phyloP scores from a whole-genome alignment of 2,113 vertebrate species.

The Hassar affinis region DNA sequence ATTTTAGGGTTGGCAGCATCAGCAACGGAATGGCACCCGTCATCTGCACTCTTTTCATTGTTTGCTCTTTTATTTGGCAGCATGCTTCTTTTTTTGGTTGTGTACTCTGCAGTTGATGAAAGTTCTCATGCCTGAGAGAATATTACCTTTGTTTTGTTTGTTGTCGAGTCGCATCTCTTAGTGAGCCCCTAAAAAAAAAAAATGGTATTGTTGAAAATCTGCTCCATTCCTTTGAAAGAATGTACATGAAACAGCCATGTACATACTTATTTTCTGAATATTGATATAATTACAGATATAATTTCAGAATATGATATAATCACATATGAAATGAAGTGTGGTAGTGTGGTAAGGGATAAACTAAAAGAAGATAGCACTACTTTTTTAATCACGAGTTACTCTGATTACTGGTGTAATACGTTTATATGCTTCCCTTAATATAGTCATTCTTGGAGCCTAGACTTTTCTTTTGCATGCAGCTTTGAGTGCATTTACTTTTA shows the following conservation, averaged over 20 bases:
- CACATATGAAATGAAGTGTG: too few species aligned
- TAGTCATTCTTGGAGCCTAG: not conserved
- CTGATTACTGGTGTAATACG: not conserved
- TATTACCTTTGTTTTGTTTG: conserved; percentile 10
- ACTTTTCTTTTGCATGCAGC: conserved; percentile 22
- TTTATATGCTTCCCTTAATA: not conserved
- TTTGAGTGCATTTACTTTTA: not conserved
- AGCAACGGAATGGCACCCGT: conserved; percentile 40
- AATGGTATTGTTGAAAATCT: not conserved
- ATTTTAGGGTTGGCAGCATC: conserved; percentile 43
- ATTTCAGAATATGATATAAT: too few species aligned
- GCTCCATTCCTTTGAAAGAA: conserved; percentile 18
- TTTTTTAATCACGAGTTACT: not conserved
- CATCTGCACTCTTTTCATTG: conserved; percentile 41
- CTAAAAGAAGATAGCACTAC: not conserved
- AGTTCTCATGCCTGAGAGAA: conserved; percentile 1
- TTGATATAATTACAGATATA: too few species aligned
- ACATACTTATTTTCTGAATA: not conserved
- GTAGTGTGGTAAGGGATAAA: too few species aligned
- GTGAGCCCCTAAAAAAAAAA: not conserved
- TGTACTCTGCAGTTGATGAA: conserved; percentile 28
- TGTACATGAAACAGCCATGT: conserved; percentile 21
- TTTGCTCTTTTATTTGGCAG: conserved; percentile 34
- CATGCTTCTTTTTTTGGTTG: conserved; percentile 42
- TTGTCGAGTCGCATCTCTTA: conserved; percentile 8